Conservation (phyloP, 2,797 vertebrate genomes). For the Poecilia wingei region DNA sequence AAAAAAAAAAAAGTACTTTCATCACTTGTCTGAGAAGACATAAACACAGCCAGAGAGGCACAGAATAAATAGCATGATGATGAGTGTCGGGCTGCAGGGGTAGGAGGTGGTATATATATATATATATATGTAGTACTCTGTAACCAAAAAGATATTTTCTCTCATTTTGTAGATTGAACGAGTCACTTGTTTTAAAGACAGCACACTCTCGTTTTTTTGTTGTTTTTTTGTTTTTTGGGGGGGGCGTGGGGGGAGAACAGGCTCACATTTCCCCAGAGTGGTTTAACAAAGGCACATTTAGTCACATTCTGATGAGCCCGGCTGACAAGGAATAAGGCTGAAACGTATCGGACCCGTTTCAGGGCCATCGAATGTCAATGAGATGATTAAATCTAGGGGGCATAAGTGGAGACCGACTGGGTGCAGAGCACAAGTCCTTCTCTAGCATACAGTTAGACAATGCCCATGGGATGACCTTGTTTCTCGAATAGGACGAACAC, state of each 20-base stretch:
- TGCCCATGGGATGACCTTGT: not conserved
- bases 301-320: not conserved
- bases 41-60: no score
- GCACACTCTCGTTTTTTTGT: no score
- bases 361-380: not conserved
- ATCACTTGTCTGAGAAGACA: no score
- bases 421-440: not conserved
- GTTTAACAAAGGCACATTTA: not conserved
- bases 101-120: no score
- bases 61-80: no score
- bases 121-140: no score
- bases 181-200: no score
- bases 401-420: not conserved
- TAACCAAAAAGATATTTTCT: no score
- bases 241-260: not conserved
- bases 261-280: not conserved
- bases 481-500: not conserved
- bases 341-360: not conserved
- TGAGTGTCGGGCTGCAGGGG: no score
- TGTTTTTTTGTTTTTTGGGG: no score
- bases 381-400: slow-evolving; percentile 1
- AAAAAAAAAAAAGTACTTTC: no score
- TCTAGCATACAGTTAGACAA: not conserved
- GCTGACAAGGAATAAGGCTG: not conserved
- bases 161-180: no score